Conservation (phyloP, 2,113 vertebrate genomes). For the Platysteira castanea region DNA sequence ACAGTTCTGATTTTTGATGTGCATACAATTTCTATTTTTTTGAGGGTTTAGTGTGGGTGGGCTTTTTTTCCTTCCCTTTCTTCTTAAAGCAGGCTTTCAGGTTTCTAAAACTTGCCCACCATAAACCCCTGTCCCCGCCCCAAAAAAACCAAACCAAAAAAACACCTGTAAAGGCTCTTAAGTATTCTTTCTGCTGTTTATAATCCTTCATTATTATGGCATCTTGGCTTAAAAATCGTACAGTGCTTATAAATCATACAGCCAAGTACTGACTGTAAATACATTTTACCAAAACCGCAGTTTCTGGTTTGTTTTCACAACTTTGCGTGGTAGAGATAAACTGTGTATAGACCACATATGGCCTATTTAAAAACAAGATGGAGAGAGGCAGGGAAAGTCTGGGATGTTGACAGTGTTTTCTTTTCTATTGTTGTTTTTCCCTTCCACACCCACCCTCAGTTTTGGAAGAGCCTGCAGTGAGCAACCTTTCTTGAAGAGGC, state of each 20-base stretch:
- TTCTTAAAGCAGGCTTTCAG: not conserved
- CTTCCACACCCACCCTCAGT: not conserved
- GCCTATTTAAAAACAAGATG: not conserved
- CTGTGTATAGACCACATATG: not conserved
- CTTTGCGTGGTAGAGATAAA: not conserved
- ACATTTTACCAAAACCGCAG: not conserved
- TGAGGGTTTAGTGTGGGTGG: not conserved
- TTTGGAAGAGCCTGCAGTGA: not conserved
- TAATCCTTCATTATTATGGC: not conserved
- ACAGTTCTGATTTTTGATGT: not conserved
- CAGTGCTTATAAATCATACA: not conserved
- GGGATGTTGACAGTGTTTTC: not conserved
- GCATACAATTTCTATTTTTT: not conserved
- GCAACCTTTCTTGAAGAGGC: not conserved
- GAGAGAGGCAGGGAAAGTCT: not conserved
- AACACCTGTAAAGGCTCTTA: not conserved
- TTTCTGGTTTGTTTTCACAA: not conserved
- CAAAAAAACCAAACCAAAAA: fast-evolving
- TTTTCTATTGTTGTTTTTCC: not conserved
- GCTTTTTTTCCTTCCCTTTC: not conserved
- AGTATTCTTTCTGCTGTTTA: not conserved
- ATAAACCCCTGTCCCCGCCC: not conserved
- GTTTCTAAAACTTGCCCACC: not conserved
- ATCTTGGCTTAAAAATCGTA: not conserved
- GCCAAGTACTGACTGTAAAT: not conserved